Base-by-base conservation (phyloP, 2,888 invertebrate genomes). In the Branchellion lobata region DNA sequence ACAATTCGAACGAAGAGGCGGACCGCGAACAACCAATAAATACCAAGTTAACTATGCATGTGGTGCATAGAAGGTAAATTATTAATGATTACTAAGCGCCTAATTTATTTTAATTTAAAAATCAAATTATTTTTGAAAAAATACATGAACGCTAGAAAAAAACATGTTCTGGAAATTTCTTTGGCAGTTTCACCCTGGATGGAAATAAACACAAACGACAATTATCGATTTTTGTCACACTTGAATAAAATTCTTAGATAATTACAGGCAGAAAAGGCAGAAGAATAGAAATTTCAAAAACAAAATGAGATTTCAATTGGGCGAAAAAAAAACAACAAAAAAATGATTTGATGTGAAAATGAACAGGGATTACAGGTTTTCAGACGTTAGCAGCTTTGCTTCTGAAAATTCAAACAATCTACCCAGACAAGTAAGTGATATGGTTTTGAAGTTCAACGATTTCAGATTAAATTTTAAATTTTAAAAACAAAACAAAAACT, bases 281-380 rank as follows among this genome's bases (percentile, higher is more conserved):
- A 27, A 11, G 29, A 69, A 65, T n/a, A 14, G 29, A 65, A 65
- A 65, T 27, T 18, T 27, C n/a, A 14, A n/a, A 40, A 40, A 27
- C 29, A 73, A 47, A 33, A 3, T 18, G 14, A 5, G 2, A 47
- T 11, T 34, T 40, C 29, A 24, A 40, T 73, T 40, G 2, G 31
- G 27, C 33, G n/a, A 33, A 29, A 47, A 24, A 51, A 21, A 34
- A 11, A 18, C 11, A 33, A 65, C 61, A 33, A 31, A 65, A 65
- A 33, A 18, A 29, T 5, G 69, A 33, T 3, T 31, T 29, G 69
- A 29, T 27, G 31, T 29, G 29, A 57, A 24, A 31, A 77, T 77
- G 77, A 57, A 65, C 53, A 77, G 61, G 27, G 77, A 77, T 27
- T 65, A 27, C 36, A 57, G 77, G 34, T 29, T 27, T 34, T 65